phyloP scores from a whole-genome alignment of 53 echinoderm and acorn worm species.

The Paracentrotus lividus region DNA sequence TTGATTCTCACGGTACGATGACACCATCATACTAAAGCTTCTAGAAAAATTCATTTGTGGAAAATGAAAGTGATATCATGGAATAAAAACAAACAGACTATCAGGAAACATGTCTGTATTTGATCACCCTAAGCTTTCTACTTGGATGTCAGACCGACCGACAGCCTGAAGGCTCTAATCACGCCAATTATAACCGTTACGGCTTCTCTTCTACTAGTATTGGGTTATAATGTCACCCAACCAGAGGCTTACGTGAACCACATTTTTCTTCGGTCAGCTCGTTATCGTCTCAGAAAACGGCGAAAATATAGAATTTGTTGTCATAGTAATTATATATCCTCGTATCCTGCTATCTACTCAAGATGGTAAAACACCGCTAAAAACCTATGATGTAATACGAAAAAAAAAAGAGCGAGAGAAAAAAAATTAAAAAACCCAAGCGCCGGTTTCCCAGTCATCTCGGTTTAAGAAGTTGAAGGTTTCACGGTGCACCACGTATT shows the following conservation, averaged over 20 bases:
- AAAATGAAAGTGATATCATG: not conserved
- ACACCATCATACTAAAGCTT: not conserved
- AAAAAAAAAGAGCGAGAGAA: not conserved
- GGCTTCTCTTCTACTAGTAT: not conserved
- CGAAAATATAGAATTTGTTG: not conserved
- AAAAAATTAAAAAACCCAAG: too few relatives aligned
- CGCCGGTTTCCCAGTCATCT: too few relatives aligned
- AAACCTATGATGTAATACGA: not conserved
- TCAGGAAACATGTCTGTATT: constrained; percentile 12
- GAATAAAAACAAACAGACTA: not conserved
- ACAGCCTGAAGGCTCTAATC: constrained; percentile 63
- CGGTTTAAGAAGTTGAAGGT: too few relatives aligned
- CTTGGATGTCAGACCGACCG: constrained; percentile 55
- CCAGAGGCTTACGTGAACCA: not conserved
- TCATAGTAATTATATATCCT: constrained; percentile 13
- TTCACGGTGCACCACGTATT: too few relatives aligned
- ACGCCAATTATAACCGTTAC: constrained; percentile 63
- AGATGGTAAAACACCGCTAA: constrained; percentile 38
- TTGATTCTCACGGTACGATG: not conserved
- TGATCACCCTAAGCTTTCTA: not conserved
- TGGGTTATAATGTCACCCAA: constrained; percentile 29
- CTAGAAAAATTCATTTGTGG: not conserved
- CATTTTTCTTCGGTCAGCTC: constrained; percentile 61
- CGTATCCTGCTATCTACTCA: not conserved
- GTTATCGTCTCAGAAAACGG: constrained; percentile 20